Evolutionary conservation across 2,888 invertebrate genomes (phyloP), one percentile per base, ranked within the genome.

Genomic region (Megalurothrips usitatus): DNA sequence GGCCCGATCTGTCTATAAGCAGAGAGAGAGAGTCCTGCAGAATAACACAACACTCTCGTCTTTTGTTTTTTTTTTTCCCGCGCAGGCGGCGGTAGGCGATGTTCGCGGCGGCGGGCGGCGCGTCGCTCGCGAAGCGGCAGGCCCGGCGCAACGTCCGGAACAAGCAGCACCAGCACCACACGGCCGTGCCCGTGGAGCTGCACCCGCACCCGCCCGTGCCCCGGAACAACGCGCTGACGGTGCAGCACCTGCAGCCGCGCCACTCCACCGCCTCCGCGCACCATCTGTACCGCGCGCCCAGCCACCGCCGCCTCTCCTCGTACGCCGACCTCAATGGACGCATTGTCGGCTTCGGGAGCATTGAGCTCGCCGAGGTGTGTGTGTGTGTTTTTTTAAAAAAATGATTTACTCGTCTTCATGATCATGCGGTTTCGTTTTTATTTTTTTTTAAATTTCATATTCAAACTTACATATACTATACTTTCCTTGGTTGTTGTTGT

Each of bases 101-200:
- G 95, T 95, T 95, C 91, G 95, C 95, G 87, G 95, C 95, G 87
- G 95, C 95, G 87, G 95, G 95, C 87, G 95, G 94, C 88, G 94
- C 94, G 86, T 94, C 94, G 86, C 90, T 95, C 88, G 94, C 95
- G 87, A 94, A 93, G 89, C 92, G 94, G 86, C 93, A 93, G 89
- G 93, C 93, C 84, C 89, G 91, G 82, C 89, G 84, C 83, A 86
- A 85, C 83, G 85, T 84, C 84, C 79, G 19, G 81, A 83, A 84
- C 68, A 84, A 84, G 79, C 84, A 85, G 81, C 84, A 85, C 82
- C 82, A 80, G 82, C 84, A 85, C 82, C 82, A 85, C 82, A 82
- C 80, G 82, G 84, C 79, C 83, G 84, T 81, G 82, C 83, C 83
- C 82, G 84, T 82, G 82, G 85, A 89, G 86, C 86, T 85, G 82